A percentile compares a stretch with the other conserved stretches of the same genome.
Evolutionary conservation across 1,140 invertebrate genomes (phyloP).

Genomic region (Caenorhabditis elegans): DNA sequence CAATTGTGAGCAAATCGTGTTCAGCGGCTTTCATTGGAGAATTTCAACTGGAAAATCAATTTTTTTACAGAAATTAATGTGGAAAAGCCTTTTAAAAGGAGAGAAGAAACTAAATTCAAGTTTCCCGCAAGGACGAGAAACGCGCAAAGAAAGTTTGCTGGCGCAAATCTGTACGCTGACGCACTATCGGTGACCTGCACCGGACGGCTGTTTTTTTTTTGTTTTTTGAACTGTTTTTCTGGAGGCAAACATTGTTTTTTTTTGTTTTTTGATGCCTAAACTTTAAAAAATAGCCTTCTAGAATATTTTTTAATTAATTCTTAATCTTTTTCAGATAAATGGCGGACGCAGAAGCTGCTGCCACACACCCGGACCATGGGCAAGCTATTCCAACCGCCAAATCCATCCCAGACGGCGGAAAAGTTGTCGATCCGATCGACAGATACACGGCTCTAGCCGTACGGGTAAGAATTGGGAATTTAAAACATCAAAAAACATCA

Average conservation of each 20-base stretch:
- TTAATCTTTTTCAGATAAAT: not conserved
- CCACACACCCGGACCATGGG: constrained; percentile 27
- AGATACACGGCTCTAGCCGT: constrained; percentile 48
- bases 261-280: not conserved
- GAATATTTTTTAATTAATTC: not conserved
- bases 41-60: not conserved
- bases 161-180: not conserved
- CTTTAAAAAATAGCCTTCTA: not conserved
- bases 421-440: constrained; percentile 50
- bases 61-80: not conserved
- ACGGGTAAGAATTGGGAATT: constrained; percentile 38
- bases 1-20: not conserved
- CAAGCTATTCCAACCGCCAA: not conserved
- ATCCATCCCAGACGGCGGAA: not conserved
- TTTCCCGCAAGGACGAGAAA: too few relatives aligned
- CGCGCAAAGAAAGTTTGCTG: not conserved
- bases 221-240: constrained; percentile 10
- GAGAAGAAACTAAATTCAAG: not conserved
- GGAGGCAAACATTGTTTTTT: not conserved
- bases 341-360: constrained; percentile 12
- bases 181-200: not conserved
- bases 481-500: not conserved
- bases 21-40: not conserved
- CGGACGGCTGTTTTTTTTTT: constrained; percentile 18
- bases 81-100: not conserved